phyloP scores from a whole-genome alignment of 2,113 vertebrate species.

The Nycticryphes semicollaris region DNA sequence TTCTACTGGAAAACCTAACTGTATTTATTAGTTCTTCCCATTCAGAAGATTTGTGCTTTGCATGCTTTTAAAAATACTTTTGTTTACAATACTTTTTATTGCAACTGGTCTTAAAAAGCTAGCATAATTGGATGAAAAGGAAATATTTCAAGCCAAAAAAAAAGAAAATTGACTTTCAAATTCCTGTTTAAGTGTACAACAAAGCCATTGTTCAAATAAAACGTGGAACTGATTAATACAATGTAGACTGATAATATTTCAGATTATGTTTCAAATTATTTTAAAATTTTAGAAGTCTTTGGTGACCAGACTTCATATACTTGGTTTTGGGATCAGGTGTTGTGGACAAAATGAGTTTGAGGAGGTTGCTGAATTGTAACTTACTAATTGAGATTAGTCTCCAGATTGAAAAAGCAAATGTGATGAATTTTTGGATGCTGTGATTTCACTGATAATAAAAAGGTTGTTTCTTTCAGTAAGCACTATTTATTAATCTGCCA shows the following conservation, averaged over 20 bases:
- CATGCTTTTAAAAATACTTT: background rate
- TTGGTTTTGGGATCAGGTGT: background rate
- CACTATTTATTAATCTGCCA: background rate
- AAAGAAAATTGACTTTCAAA: background rate
- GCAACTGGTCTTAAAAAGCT: background rate
- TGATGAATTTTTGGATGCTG: background rate
- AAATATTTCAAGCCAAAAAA: background rate
- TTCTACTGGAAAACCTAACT: background rate
- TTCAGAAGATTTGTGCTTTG: background rate
- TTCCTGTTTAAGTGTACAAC: background rate
- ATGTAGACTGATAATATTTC: background rate
- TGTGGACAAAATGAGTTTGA: background rate
- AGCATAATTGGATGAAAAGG: background rate
- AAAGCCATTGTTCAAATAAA: background rate
- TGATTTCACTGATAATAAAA: background rate
- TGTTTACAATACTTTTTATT: background rate
- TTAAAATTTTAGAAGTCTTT: background rate
- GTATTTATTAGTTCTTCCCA: background rate
- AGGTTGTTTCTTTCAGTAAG: background rate
- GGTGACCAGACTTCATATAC: background rate
- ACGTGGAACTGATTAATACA: background rate
- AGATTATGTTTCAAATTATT: background rate
- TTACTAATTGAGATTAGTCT: background rate
- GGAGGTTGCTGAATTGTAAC: background rate
- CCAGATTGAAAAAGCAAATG: background rate